A percentile compares a stretch with the other conserved stretches of the same genome.
Conservation (phyloP, 1,140 invertebrate species). For the Meloidogyne exigua region DNA sequence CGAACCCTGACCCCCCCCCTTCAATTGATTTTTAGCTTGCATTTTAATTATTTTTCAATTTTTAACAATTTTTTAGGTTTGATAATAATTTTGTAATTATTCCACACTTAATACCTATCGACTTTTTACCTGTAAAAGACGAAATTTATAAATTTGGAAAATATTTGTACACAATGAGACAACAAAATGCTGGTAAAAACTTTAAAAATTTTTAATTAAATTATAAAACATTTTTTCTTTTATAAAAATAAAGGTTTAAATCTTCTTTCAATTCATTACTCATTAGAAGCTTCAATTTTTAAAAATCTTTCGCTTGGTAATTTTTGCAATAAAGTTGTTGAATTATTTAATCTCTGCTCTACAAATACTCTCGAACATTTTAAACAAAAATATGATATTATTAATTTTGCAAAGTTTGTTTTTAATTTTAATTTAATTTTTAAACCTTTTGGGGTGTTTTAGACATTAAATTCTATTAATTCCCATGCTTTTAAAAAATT, state of each 20-base stretch:
- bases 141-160: constrained; percentile 31
- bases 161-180: constrained; percentile 38
- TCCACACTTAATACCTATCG: constrained; percentile 28
- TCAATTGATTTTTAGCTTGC: no score
- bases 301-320: constrained; percentile 25
- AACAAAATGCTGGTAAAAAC: constrained; percentile 25
- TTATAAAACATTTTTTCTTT: no score
- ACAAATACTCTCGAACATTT: constrained; percentile 32
- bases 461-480: no score
- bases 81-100: constrained; percentile 36
- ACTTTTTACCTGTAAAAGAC: constrained; percentile 18
- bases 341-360: constrained; percentile 23
- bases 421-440: no score
- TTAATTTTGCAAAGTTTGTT: constrained; percentile 32
- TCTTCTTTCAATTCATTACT: constrained; percentile 21
- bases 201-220: no score
- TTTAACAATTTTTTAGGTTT: constrained; percentile 15
- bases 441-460: no score
- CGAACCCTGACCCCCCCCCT: no score
- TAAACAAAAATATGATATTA: constrained; percentile 29
- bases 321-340: constrained; percentile 15
- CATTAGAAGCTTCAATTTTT: constrained; percentile 18
- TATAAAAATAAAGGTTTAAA: constrained; percentile 16
- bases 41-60: no score
- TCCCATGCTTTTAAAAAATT: no score